These are phyloP conservation scores for Amphiprion percula DNA, from an alignment of 2,113 vertebrate genomes.

Conservation along the genomic window DNA sequence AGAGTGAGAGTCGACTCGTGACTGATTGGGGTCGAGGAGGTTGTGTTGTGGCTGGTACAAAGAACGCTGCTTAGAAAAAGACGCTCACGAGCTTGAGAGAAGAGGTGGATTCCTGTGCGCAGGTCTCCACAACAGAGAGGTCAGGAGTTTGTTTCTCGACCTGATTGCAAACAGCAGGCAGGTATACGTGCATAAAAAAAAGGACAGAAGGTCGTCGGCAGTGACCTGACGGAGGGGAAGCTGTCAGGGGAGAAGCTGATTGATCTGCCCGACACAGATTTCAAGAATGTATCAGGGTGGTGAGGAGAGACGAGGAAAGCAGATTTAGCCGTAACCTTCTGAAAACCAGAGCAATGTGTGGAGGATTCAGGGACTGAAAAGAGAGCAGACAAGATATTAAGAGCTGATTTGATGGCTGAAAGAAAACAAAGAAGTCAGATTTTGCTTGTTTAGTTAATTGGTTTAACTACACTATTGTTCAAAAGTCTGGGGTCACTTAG, in stretches of 20 bases:
- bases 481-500: too few species aligned
- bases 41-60: constrained; percentile 42
- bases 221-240: background rate
- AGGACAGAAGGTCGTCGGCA: constrained; percentile 17
- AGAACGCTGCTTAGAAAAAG: constrained; percentile 22
- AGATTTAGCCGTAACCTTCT: background rate
- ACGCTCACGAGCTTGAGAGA: constrained; percentile 13
- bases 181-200: background rate
- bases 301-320: background rate
- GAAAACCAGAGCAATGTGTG: background rate
- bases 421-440: background rate
- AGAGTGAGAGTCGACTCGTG: constrained; percentile 18
- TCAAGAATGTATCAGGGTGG: constrained; percentile 18
- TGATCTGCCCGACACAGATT: constrained; percentile 3
- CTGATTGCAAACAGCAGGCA: constrained; percentile 11
- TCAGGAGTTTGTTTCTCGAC: background rate
- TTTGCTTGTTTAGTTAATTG: background rate
- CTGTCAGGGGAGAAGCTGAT: background rate
- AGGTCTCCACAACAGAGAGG: background rate
- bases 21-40: constrained; percentile 46
- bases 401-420: background rate
- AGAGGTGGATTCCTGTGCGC: background rate
- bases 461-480: background rate
- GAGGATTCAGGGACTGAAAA: background rate
- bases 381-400: background rate